Base-by-base conservation (phyloP, 2,797 vertebrate genomes). In the Schizopygopsis malacanthus region DNA sequence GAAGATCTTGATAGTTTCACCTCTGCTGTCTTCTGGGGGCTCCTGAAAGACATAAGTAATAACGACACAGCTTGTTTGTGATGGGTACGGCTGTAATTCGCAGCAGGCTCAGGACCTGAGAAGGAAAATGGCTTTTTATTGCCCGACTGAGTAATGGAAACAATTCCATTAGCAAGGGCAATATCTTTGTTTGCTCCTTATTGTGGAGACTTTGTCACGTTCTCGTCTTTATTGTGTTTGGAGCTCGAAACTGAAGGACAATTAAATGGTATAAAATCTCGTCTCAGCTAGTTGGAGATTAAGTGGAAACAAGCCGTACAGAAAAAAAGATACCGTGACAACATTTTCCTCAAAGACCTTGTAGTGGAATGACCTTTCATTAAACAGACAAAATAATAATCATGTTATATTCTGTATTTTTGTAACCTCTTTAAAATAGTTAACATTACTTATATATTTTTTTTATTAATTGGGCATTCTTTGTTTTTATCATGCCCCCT, bases 101-200 rank as follows among this genome's bases (percentile, higher is more conserved):
- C 84, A 82, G 52, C 82, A 81, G 87, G 69, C 80, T 69, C 25
- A 63, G 80, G 61, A 85, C 80, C 69, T 22, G 77, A 79, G 69
- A 78, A 84, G 59, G 56, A 83, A 82, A 82, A 87, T 79, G 67
- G 41, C 70, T 83, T 87, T 89, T 90, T 87, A 87, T 88, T 89
- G 83, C 47, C 70, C 43, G 37, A 43, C 85, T 84, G 81, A 89
- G 90, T 89, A 86, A 90, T 88, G 90, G 87, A 90, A 90, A 90
- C 84, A 87, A 78, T 88, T 86, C 70, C 82, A 87, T 88, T 89
- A 86, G 86, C 39, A 28, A 77, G 41, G 75, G 67, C 81, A 86
- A 84, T 86, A 87, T 86, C 71, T 85, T 87, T 84, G 79, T 87
- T 84, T 85, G 41, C 69, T 75, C 28, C 86, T 89, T 86, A 86